Base-by-base conservation (phyloP, 1,140 invertebrate genomes). In the Teleopsis dalmanni region DNA sequence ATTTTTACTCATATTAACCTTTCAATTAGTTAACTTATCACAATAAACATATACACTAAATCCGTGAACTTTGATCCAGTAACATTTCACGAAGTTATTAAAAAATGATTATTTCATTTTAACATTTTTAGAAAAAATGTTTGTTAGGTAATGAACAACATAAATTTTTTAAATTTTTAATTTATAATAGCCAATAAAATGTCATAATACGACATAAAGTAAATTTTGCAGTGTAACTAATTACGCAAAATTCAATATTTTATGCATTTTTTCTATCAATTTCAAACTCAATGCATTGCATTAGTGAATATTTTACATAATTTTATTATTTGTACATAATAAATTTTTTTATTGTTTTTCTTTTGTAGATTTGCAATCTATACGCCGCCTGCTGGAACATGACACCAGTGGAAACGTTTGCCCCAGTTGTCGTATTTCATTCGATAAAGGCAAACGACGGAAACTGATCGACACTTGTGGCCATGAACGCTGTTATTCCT, bases 381-480 rank as follows among this genome's bases (percentile, higher is more conserved):
- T 86, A 44, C 62, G 66, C 42, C 62, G 64, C 33, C 56, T 68
- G 37, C 53, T 70, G 55, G 66, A 70, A 54, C 62, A 62, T 43
- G 66, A 70, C 58, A 74, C 69, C 33, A 77, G 77, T 27, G 79
- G 79, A 51, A 77, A 77, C 27, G 80, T 75, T 36, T 90, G 87
- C 73, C 86, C 86, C 46, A 85, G 84, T 66, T 88, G 87, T 75
- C 83, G 87, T 69, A 90, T 92, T 81, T 90, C 90, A 53, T 95
- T 93, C 76, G 91, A 95, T 74, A 91, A 91, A 73, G 90, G 91
- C 72, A 94, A 93, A 74, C 92, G 93, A 74, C 80, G 92, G 69
- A 87, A 88, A 65, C 76, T 96, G 57, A 92, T 93, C 67, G 92
- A 95, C 74, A 84, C 87, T 44, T 96, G 91, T 73, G 91, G 91